Conservation (phyloP, 2,888 invertebrate species). For the Ormyrus rosae region DNA sequence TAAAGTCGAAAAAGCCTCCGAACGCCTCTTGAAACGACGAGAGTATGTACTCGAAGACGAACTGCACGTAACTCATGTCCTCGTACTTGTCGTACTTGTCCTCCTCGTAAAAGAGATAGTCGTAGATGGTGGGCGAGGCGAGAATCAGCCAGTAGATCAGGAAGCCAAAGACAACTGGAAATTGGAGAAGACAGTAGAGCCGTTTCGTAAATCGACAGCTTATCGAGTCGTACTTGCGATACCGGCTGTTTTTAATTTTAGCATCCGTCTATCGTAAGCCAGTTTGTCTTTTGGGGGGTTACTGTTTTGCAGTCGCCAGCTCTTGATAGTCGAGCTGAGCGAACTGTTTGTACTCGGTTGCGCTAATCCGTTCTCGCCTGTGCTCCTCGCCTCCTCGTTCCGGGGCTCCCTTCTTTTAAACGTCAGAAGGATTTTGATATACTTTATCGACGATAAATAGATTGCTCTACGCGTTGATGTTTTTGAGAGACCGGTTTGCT, state of each 20-base stretch:
- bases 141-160: conserved; percentile 65
- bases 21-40: conserved; percentile 70
- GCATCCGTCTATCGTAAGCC: conserved; percentile 58
- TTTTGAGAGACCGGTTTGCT: too few species aligned
- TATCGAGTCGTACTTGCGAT: conserved; percentile 36
- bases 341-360: background rate
- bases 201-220: background rate
- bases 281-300: conserved; percentile 39
- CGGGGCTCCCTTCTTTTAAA: too few species aligned
- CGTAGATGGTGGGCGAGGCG: conserved; percentile 67
- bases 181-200: conserved; percentile 5
- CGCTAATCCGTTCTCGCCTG: background rate
- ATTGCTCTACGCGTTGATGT: too few species aligned
- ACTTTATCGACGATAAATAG: too few species aligned
- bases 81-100: conserved; percentile 65
- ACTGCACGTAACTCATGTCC: conserved; percentile 65
- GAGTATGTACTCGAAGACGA: conserved; percentile 64
- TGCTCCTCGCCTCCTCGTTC: background rate
- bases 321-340: background rate
- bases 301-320: background rate
- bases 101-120: conserved; percentile 67
- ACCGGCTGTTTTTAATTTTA: conserved; percentile 68
- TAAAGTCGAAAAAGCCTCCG: conserved; percentile 63
- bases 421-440: too few species aligned
- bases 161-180: conserved; percentile 66